Percentiles rank a stretch among this genome's conserved stretches.
Evolutionary conservation across 2,888 invertebrate genomes (phyloP).

Genomic region (Andrena marginata): DNA sequence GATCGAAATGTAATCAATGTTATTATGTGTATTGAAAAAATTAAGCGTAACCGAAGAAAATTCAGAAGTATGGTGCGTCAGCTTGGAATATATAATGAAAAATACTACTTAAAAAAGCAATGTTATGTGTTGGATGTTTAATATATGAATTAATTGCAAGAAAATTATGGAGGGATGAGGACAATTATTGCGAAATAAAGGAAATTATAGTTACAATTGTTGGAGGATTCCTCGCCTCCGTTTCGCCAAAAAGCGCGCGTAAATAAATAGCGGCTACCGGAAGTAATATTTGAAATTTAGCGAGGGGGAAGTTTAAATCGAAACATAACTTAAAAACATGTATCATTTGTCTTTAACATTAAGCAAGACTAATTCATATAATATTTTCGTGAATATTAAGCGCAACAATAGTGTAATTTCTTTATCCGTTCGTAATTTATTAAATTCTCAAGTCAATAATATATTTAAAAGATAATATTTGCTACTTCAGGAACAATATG

Average conservation of each 20-base stretch:
- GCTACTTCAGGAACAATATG: neutral
- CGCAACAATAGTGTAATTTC: neutral
- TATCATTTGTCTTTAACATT: neutral
- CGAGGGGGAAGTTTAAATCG: neutral
- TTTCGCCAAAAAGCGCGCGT: neutral
- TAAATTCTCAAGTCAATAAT: neutral
- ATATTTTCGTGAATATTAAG: neutral
- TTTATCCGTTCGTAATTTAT: neutral
- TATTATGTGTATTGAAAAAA: no score
- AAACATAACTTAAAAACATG: neutral
- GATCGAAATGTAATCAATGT: no score
- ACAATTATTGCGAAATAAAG: neutral
- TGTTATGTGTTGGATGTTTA: neutral
- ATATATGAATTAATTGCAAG: neutral
- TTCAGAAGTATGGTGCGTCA: neutral
- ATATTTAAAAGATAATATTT: slow-evolving; percentile 7
- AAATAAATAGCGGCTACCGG: neutral
- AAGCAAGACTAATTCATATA: neutral
- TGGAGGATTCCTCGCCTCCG: neutral
- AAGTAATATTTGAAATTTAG: neutral
- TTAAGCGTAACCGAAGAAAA: neutral
- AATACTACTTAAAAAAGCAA: neutral
- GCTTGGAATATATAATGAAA: neutral
- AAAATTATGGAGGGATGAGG: neutral
- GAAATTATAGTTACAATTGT: slow-evolving; percentile 20